Evolutionary conservation across 2,113 vertebrate species (phyloP).

Genomic region (Todiramphus chloris): DNA sequence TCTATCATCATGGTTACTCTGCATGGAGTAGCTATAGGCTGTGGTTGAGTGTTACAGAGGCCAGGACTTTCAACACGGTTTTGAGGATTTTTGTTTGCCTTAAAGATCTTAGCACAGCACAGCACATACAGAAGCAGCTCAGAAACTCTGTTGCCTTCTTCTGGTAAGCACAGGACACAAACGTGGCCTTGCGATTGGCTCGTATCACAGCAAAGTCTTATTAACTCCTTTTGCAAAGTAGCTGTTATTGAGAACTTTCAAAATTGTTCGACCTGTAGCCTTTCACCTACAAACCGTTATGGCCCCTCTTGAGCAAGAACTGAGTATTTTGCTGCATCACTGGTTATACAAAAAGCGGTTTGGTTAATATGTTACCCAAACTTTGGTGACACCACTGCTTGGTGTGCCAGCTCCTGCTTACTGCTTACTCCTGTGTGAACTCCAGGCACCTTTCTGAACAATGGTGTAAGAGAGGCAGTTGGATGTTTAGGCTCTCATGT

Average conservation of each 20-base stretch:
- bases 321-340: background rate
- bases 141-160: background rate
- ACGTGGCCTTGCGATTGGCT: background rate
- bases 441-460: background rate
- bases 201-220: background rate
- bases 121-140: background rate
- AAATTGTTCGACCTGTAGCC: rapidly evolving
- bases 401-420: rapidly evolving
- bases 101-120: background rate
- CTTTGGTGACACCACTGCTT: background rate
- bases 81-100: background rate
- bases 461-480: background rate
- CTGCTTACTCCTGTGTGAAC: background rate
- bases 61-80: background rate
- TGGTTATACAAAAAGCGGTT: background rate
- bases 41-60: rapidly evolving
- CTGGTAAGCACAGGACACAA: background rate
- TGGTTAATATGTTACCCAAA: conserved; percentile 12
- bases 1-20: background rate
- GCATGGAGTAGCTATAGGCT: background rate
- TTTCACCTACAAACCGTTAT: background rate
- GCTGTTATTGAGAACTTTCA: background rate
- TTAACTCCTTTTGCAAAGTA: background rate
- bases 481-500: background rate
- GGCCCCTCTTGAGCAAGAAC: background rate